Conservation (phyloP, 2,113 vertebrate genomes). For the Sorex fumeus region DNA sequence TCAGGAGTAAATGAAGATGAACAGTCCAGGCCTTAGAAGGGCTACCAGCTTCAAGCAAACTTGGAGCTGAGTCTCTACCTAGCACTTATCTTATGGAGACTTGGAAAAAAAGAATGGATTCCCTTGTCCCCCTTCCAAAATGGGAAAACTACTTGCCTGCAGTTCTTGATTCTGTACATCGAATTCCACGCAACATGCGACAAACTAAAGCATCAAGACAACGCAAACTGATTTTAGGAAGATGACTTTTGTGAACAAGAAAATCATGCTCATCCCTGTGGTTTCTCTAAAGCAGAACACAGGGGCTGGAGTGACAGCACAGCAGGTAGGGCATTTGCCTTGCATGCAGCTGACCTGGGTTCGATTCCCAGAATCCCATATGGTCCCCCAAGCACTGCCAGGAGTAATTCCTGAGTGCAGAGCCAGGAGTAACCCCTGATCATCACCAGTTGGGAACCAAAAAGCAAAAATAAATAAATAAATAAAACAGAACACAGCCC, state of each 20-base stretch:
- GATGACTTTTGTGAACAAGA: constrained; percentile 17
- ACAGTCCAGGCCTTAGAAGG: background rate
- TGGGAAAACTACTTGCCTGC: constrained; percentile 31
- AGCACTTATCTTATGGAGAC: background rate
- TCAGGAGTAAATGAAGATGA: constrained; percentile 15
- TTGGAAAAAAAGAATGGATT: background rate
- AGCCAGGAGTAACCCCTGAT: no score
- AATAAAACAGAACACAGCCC: background rate
- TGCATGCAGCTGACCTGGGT: no score
- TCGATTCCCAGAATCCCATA: no score
- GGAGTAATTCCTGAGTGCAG: no score
- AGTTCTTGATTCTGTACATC: background rate
- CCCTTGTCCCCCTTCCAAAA: constrained; percentile 28
- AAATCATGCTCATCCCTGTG: background rate
- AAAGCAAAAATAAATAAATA: no score
- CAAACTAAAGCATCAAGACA: constrained; percentile 7
- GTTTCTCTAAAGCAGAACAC: constrained; percentile 15
- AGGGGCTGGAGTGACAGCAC: no score
- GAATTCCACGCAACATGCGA: constrained; percentile 13
- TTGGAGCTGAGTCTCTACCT: background rate
- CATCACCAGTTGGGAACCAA: no score
- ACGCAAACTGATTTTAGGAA: background rate
- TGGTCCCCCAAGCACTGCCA: no score
- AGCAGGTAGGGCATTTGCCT: no score
- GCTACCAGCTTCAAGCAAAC: background rate